Evolutionary conservation across 2,113 vertebrate genomes (phyloP), one percentile per base, ranked within the genome.

Genomic region (Cichladusa arquata): DNA sequence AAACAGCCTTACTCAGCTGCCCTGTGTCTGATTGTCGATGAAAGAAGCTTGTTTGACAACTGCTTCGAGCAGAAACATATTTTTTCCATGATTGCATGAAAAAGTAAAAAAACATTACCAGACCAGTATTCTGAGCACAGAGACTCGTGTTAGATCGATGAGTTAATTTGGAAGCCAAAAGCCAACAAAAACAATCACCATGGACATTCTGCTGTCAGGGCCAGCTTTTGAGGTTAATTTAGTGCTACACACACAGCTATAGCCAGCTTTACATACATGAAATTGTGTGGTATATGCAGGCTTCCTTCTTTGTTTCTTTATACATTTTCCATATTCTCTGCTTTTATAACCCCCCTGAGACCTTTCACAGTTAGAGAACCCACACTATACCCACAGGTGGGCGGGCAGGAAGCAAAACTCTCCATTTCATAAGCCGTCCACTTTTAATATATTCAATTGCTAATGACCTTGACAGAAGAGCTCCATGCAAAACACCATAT

Each of bases 1-100:
- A 99, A 99, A 99, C 99, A 99, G 97, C 98, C 97, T 97, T 86
- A 94, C 98, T 99, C 98, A 99, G 98, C 98, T 99, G 98, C 97
- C 98, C 97, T 97, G 97, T 96, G 98, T 99, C 98, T 98, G 98
- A 98, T 90, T 97, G 96, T 92, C 97, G 97, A 98, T 98, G 98
- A 98, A 98, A 99, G 99, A 99, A 97, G 96, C 96, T 98, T 98
- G 98, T 98, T 98, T 98, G 98, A 98, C 98, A 98, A 98, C 98
- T 98, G 98, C 97, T 98, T 95, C 95, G 86, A 98, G 97, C 97
- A 98, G 97, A 98, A 98, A 98, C 97, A 97, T 98, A 98, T 97
- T 98, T 98, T 98, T 98, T 98, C 98, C 98, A 98, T 98, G 98
- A 99, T 95, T 99, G 97, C 98, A 98, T 97, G 94, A 97, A 91